Percentiles rank a stretch among this genome's conserved stretches.
phyloP scores from a whole-genome alignment of 2,888 invertebrate genomes.

The Eupeodes latifasciatus region DNA sequence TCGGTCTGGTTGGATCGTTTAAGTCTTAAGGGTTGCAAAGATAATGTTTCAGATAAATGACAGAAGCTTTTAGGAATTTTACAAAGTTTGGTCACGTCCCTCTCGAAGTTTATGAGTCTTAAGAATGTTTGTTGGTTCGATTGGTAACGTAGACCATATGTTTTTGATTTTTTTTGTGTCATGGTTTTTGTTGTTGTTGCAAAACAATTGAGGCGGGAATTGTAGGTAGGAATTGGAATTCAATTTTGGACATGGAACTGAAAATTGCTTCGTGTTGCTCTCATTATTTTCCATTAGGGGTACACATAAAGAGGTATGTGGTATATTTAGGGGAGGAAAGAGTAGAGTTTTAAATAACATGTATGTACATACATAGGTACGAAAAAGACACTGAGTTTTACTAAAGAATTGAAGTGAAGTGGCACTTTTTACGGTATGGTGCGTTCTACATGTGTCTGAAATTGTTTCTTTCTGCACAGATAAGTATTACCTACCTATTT shows the following conservation, averaged over 20 bases:
- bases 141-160: constrained; percentile 70
- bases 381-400: not conserved
- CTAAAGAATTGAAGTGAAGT: not conserved
- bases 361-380: not conserved
- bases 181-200: not conserved
- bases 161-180: constrained; percentile 10
- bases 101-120: constrained; percentile 70
- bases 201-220: constrained; percentile 45
- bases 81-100: constrained; percentile 72
- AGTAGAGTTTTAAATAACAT: constrained; percentile 38
- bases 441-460: constrained; percentile 26
- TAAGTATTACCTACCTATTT: constrained; percentile 13
- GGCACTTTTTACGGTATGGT: constrained; percentile 28
- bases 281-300: constrained; percentile 51
- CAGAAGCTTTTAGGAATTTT: constrained; percentile 73
- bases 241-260: constrained; percentile 71
- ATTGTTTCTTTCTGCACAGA: not conserved
- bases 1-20: constrained; percentile 44
- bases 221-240: constrained; percentile 50
- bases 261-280: constrained; percentile 47
- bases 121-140: constrained; percentile 68
- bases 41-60: constrained; percentile 74
- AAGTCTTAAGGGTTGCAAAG: constrained; percentile 69
- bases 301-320: not conserved
- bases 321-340: constrained; percentile 8